Evolutionary conservation across 2,888 invertebrate genomes (phyloP).

Genomic region (Brassicogethes aeneus): DNA sequence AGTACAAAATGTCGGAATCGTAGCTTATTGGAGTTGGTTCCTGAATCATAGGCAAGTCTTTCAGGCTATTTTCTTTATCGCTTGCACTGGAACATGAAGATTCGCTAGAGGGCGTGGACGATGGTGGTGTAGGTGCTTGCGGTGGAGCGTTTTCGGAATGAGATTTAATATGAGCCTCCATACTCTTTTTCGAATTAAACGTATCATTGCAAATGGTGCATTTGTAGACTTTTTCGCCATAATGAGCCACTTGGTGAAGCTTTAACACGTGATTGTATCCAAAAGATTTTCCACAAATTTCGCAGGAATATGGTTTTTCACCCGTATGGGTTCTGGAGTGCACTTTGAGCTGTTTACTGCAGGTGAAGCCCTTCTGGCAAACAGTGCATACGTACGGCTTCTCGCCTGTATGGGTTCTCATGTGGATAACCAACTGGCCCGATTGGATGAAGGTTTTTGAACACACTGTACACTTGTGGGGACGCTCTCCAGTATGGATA

Average conservation of each 20-base stretch:
- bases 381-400: constrained; percentile 73
- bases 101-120: constrained; percentile 31
- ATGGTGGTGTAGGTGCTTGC: constrained; percentile 44
- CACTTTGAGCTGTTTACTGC: constrained; percentile 85
- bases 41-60: constrained; percentile 23
- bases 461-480: constrained; percentile 81
- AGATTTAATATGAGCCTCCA: constrained; percentile 81
- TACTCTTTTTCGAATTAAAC: constrained; percentile 82
- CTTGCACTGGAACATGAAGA: constrained; percentile 37
- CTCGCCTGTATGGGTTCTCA: constrained; percentile 79
- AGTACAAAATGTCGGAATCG: constrained; percentile 31
- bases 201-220: constrained; percentile 88
- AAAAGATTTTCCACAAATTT: constrained; percentile 83
- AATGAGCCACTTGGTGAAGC: constrained; percentile 77
- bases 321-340: constrained; percentile 88
- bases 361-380: constrained; percentile 86
- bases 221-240: constrained; percentile 86
- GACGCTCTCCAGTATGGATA: constrained; percentile 84
- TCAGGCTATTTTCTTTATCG: constrained; percentile 44
- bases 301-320: constrained; percentile 84
- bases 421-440: constrained; percentile 83
- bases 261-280: constrained; percentile 88
- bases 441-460: constrained; percentile 87
- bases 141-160: constrained; percentile 50
- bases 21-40: constrained; percentile 27